These are phyloP conservation scores for Apodemia mormo DNA, from an alignment of 2,888 invertebrate genomes.

Conservation along the genomic window DNA sequence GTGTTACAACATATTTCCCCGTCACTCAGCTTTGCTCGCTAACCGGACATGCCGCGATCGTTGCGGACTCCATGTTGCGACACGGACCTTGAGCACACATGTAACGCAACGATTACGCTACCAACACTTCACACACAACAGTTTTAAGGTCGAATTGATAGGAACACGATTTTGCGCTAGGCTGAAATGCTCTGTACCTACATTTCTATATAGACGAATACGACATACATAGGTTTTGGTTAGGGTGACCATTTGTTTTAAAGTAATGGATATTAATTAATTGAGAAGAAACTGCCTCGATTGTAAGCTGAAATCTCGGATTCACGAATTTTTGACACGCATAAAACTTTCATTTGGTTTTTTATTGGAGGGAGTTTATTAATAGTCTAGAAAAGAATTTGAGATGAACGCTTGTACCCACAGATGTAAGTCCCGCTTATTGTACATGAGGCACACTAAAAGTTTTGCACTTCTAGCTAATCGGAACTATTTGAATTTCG, in stretches of 20 bases:
- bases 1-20: conserved; percentile 5
- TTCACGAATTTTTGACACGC: too few relatives aligned
- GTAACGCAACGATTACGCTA: conserved; percentile 18
- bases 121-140: conserved; percentile 15
- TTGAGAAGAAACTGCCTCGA: too few relatives aligned
- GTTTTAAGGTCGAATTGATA: conserved; percentile 13
- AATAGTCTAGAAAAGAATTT: too few relatives aligned
- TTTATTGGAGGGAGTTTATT: too few relatives aligned
- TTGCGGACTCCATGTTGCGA: conserved; percentile 5
- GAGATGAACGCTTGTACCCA: too few relatives aligned
- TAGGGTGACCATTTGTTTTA: not conserved
- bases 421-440: too few relatives aligned
- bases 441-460: too few relatives aligned
- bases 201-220: not conserved
- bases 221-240: not conserved
- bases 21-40: conserved; percentile 16
- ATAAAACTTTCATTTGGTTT: too few relatives aligned
- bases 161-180: conserved; percentile 18
- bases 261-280: not conserved
- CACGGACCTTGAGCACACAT: conserved; percentile 15
- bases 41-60: conserved; percentile 17
- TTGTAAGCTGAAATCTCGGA: too few relatives aligned
- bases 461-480: too few relatives aligned
- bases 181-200: conserved; percentile 8
- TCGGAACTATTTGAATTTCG: too few relatives aligned